Conservation (phyloP, 1,140 invertebrate species). For the Drosophila parabipectinata region DNA sequence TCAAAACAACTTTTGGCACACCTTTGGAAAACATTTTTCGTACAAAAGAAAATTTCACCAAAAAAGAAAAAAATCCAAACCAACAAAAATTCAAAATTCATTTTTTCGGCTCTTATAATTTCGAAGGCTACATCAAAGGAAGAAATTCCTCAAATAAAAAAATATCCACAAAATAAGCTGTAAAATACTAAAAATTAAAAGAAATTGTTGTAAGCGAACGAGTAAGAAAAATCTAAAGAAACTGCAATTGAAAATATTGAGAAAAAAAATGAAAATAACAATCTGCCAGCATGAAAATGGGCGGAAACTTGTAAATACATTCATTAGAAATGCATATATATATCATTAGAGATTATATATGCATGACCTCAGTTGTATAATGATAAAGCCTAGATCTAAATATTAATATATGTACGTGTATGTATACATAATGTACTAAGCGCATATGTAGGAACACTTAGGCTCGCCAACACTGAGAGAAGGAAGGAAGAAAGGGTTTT, state of each 20-base stretch:
- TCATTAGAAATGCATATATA: conserved; percentile 43
- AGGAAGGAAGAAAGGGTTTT: conserved; percentile 21
- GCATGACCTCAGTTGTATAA: conserved; percentile 44
- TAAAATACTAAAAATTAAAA: conserved; percentile 49
- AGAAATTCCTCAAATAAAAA: conserved; percentile 28
- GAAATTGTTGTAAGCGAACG: conserved; percentile 63
- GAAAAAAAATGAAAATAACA: conserved; percentile 18
- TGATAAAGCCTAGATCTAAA: conserved; percentile 44
- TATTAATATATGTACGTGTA: conserved; percentile 25
- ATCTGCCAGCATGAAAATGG: conserved; percentile 17
- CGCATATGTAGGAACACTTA: conserved; percentile 79
- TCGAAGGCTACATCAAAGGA: conserved; percentile 28
- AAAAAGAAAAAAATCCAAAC: conserved; percentile 46
- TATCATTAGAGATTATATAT: conserved; percentile 35
- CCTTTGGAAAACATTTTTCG: conserved; percentile 84
- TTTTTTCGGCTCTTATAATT: conserved; percentile 76
- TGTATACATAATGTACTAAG: conserved; percentile 52
- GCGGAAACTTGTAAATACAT: conserved; percentile 64
- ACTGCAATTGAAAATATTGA: conserved; percentile 31
- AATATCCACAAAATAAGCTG: conserved; percentile 31
- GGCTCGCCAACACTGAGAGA: conserved; percentile 60
- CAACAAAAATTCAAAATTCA: conserved; percentile 72
- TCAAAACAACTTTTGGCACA: conserved; percentile 80
- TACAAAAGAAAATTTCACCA: conserved; percentile 27
- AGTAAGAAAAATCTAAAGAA: conserved; percentile 10